Evolutionary conservation across 1,140 invertebrate species (phyloP).

Genomic region (Hypothenemus hampei): DNA sequence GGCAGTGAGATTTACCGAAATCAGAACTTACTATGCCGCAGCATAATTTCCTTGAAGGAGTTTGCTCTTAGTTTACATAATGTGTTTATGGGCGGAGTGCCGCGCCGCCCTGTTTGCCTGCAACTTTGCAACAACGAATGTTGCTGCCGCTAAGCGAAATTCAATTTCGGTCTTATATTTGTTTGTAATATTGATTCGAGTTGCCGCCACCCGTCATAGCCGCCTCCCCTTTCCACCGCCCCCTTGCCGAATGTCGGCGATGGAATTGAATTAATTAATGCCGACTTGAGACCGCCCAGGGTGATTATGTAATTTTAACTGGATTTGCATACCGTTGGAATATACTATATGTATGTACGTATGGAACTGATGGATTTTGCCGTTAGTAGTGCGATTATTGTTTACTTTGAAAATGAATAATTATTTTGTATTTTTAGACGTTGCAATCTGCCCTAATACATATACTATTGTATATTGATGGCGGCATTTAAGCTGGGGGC

Average conservation of each 20-base stretch:
- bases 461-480: too few relatives aligned
- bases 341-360: not conserved
- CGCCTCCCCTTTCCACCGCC: not conserved
- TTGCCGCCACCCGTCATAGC: conserved; percentile 2
- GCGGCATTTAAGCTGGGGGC: too few relatives aligned
- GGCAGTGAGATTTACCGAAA: conserved; percentile 8
- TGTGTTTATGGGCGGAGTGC: conserved; percentile 26
- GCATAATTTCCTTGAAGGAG: conserved; percentile 28
- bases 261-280: conserved; percentile 28
- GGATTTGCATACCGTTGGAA: conserved; percentile 9
- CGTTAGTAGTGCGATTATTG: too few relatives aligned
- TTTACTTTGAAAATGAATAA: too few relatives aligned
- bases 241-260: not conserved
- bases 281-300: conserved; percentile 23
- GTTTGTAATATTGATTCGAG: conserved; percentile 31
- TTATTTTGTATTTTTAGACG: too few relatives aligned
- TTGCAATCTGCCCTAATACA: too few relatives aligned
- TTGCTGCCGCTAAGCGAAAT: conserved; percentile 25
- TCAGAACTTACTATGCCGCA: conserved; percentile 27
- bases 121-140: conserved; percentile 24
- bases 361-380: conserved; percentile 1
- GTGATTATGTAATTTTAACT: conserved; percentile 25
- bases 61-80: conserved; percentile 31
- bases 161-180: conserved; percentile 31
- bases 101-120: conserved; percentile 16